Evolutionary conservation across 2,888 invertebrate genomes (phyloP).

Genomic region (Odontomyia ornata): DNA sequence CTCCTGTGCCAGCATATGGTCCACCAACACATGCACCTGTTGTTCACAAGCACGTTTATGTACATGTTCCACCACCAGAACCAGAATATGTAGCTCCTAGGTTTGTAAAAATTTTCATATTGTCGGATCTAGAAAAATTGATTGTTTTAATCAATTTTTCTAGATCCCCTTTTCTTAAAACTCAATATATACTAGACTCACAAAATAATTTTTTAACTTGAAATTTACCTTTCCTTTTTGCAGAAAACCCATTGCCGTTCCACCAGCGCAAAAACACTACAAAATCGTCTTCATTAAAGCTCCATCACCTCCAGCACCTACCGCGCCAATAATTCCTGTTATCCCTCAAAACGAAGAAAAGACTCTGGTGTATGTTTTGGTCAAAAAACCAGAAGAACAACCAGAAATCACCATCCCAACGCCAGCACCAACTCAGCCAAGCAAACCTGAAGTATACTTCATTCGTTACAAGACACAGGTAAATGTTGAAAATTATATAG

Average conservation of each 20-base stretch:
- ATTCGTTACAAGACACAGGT: constrained; percentile 78
- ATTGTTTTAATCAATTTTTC: too few species aligned
- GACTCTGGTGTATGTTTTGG: constrained; percentile 77
- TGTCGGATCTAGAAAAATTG: too few species aligned
- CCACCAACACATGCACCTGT: constrained; percentile 78
- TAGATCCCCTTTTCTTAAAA: too few species aligned
- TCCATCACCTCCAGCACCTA: constrained; percentile 71
- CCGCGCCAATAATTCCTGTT: constrained; percentile 69
- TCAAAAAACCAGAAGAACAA: constrained; percentile 78
- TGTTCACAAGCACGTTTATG: constrained; percentile 90
- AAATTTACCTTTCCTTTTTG: too few species aligned
- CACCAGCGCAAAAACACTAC: constrained; percentile 79
- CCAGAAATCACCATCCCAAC: constrained; percentile 75
- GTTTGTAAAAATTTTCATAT: too few species aligned
- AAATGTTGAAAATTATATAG: too few species aligned
- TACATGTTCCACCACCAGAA: constrained; percentile 89
- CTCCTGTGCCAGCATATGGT: constrained; percentile 74
- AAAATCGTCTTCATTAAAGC: constrained; percentile 83
- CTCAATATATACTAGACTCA: too few species aligned
- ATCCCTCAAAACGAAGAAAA: constrained; percentile 78
- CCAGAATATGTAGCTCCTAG: constrained; percentile 77
- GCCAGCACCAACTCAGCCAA: constrained; percentile 76
- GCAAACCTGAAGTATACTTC: constrained; percentile 80
- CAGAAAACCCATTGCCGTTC: constrained; percentile 67
- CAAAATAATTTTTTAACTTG: too few species aligned